Conservation (phyloP, 2,888 invertebrate species). For the Tortrix viridana region DNA sequence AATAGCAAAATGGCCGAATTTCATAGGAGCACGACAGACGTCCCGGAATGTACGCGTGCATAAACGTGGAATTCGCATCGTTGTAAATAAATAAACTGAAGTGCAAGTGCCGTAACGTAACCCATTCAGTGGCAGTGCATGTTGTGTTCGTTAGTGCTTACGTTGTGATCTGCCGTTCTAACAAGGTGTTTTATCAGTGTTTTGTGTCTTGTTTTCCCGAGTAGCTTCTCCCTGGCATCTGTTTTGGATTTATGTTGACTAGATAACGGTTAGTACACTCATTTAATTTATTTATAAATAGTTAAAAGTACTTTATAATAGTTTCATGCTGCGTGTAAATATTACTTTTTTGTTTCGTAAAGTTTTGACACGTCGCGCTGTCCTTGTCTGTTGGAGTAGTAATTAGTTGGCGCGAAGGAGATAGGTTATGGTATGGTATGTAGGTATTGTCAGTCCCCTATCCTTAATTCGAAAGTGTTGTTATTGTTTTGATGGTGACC, state of each 20-base stretch:
- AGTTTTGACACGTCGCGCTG: slow-evolving; percentile 68
- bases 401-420: slow-evolving; percentile 59
- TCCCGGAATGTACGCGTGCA: slow-evolving; percentile 61
- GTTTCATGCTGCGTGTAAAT: slow-evolving; percentile 61
- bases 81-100: slow-evolving; percentile 76
- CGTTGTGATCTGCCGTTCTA: slow-evolving; percentile 55
- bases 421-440: slow-evolving; percentile 49
- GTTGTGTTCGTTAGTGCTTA: slow-evolving; percentile 62
- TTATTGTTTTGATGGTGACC: slow-evolving; percentile 75
- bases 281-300: slow-evolving; percentile 14
- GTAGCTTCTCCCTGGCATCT: slow-evolving; percentile 65
- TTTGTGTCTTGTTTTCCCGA: slow-evolving; percentile 77
- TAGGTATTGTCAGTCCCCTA: slow-evolving; percentile 61
- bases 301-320: slow-evolving; percentile 38
- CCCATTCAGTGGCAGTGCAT: slow-evolving; percentile 65
- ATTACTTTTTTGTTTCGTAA: slow-evolving; percentile 59
- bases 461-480: slow-evolving; percentile 71
- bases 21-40: slow-evolving; percentile 73
- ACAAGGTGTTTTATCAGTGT: slow-evolving; percentile 70
- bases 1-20: slow-evolving; percentile 77
- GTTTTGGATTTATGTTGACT: slow-evolving; percentile 82
- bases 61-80: slow-evolving; percentile 56
- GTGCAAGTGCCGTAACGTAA: slow-evolving; percentile 56
- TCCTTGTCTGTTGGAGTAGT: slow-evolving; percentile 43
- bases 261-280: slow-evolving; percentile 69